Percentiles rank a stretch among this genome's conserved stretches.
Conservation (phyloP, 2,888 invertebrate genomes). For the Tiliacea aurago region DNA sequence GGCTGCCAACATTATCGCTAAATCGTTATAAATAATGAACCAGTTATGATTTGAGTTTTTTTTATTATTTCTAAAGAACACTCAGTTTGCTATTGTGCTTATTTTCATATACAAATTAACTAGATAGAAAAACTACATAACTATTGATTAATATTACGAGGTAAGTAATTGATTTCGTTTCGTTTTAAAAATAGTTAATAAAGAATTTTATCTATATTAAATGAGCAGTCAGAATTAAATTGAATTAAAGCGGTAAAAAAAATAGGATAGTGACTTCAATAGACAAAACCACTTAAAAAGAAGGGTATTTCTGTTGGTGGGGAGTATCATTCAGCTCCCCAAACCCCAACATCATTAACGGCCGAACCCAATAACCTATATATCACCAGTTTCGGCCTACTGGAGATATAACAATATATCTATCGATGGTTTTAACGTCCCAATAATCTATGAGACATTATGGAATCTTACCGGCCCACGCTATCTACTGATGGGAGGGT, state of each 20-base stretch:
- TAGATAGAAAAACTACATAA: conserved; percentile 9
- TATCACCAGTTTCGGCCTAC: too few relatives aligned
- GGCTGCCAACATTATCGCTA: conserved; percentile 38
- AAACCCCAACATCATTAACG: too few relatives aligned
- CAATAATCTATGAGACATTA: too few relatives aligned
- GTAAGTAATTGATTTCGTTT: neutral
- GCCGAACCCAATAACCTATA: too few relatives aligned
- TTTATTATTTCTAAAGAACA: conserved; percentile 15
- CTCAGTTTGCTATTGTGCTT: conserved; percentile 34
- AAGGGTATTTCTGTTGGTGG: neutral
- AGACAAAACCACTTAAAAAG: neutral
- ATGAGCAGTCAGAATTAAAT: neutral
- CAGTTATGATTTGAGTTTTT: conserved; percentile 17
- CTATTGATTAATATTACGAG: conserved; percentile 14
- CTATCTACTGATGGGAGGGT: too few relatives aligned
- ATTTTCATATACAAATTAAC: conserved; percentile 13
- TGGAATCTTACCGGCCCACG: too few relatives aligned
- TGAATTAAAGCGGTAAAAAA: neutral
- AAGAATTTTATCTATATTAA: neutral
- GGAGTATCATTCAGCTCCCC: neutral
- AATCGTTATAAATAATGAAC: conserved; percentile 21
- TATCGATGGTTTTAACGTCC: too few relatives aligned
- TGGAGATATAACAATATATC: too few relatives aligned
- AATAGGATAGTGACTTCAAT: neutral
- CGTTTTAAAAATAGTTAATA: neutral